phyloP scores from a whole-genome alignment of 2,113 vertebrate species.

The Bucco capensis region DNA sequence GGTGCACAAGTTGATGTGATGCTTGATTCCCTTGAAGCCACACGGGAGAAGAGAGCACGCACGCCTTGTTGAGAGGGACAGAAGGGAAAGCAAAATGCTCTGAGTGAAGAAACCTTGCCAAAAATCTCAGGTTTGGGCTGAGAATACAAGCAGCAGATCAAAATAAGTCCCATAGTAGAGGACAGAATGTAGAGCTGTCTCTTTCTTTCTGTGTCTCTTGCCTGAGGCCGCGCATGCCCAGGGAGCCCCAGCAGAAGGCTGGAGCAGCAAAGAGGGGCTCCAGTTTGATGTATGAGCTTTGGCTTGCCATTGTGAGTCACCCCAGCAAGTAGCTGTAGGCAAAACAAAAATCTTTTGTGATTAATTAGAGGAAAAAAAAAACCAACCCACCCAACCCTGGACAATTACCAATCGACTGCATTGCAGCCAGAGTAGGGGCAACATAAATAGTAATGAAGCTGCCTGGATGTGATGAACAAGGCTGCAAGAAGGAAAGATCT shows the following conservation, averaged over 20 bases:
- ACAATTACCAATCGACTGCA: slow-evolving; percentile 88
- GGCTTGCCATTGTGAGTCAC: slow-evolving; percentile 85
- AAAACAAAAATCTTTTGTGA: slow-evolving; percentile 92
- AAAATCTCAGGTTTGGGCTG: slow-evolving; percentile 65
- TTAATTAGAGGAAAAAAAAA: slow-evolving; percentile 92
- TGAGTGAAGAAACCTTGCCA: slow-evolving; percentile 53
- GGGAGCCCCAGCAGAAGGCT: slow-evolving; percentile 71
- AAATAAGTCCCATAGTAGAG: slow-evolving; percentile 86
- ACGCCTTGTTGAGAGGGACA: not conserved
- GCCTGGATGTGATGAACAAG: slow-evolving; percentile 68
- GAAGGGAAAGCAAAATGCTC: slow-evolving; percentile 12
- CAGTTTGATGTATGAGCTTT: slow-evolving; percentile 86
- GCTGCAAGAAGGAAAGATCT: slow-evolving; percentile 51
- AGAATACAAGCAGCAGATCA: slow-evolving; percentile 83
- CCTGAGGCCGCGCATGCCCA: slow-evolving; percentile 78
- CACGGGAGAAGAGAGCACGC: not conserved
- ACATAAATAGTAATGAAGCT: slow-evolving; percentile 86
- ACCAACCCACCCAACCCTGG: too few species aligned
- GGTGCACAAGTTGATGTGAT: not conserved
- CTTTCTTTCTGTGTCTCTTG: not conserved
- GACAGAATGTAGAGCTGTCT: slow-evolving; percentile 69
- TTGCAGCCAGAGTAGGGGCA: slow-evolving; percentile 74
- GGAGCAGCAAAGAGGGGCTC: slow-evolving; percentile 74
- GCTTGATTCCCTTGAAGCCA: slow-evolving; percentile 5
- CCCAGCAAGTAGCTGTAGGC: slow-evolving; percentile 83